Percentiles rank a stretch among this genome's conserved stretches.
These are phyloP conservation scores for Holacanthus passer DNA, from an alignment of 2,113 vertebrate species.

Conservation along the genomic window DNA sequence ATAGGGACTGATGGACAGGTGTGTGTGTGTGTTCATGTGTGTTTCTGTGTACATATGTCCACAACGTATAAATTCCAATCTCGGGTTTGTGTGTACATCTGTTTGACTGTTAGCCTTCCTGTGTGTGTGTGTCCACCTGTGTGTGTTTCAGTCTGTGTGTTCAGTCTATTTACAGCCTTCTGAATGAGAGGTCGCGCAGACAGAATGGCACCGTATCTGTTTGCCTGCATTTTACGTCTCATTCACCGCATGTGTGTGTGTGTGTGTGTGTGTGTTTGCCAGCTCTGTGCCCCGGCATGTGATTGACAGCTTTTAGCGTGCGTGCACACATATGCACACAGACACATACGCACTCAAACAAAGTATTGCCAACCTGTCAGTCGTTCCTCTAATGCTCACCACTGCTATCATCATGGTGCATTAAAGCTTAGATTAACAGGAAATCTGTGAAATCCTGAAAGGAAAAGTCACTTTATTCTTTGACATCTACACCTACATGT, in stretches of 20 bases:
- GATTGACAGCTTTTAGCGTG: conserved; percentile 45
- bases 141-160: conserved; percentile 48
- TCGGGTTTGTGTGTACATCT: conserved; percentile 51
- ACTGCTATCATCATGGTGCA: conserved; percentile 10
- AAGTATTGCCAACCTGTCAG: conserved; percentile 14
- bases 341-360: conserved; percentile 21
- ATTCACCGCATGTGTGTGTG: conserved; percentile 31
- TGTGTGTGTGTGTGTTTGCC: conserved; percentile 34
- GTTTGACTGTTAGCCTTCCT: conserved; percentile 24
- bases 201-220: conserved; percentile 54
- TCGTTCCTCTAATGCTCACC: conserved; percentile 9
- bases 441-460: conserved; percentile 33
- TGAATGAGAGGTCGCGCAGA: conserved; percentile 42
- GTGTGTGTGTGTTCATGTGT: conserved; percentile 45
- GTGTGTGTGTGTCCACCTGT: conserved; percentile 32
- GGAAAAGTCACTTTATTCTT: neutral
- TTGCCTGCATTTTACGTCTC: conserved; percentile 57
- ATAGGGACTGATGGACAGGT: conserved; percentile 88
- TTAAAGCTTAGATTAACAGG: conserved; percentile 17
- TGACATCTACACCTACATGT: neutral
- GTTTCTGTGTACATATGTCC: conserved; percentile 30
- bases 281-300: neutral
- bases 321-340: conserved; percentile 8
- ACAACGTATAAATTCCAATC: conserved; percentile 47
- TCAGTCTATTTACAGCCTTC: conserved; percentile 58